A percentile compares a stretch with the other conserved stretches of the same genome.
phyloP scores from a whole-genome alignment of 1,140 invertebrate genomes.

The Limonius californicus region DNA sequence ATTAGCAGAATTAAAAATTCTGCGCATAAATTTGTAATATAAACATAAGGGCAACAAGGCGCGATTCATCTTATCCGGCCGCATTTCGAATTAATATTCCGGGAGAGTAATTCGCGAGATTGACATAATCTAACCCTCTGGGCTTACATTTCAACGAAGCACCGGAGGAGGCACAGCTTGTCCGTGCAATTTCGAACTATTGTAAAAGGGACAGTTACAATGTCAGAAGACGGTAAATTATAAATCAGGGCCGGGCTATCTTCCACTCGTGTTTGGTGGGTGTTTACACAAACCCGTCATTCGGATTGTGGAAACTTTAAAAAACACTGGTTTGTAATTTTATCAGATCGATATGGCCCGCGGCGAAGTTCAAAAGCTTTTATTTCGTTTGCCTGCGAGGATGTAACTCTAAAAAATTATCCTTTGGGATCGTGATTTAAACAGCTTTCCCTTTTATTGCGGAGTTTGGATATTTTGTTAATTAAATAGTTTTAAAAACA shows the following conservation, averaged over 20 bases:
- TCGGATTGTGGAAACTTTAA: too few relatives aligned
- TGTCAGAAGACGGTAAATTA: not conserved
- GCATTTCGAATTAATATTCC: not conserved
- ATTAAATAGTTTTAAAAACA: too few relatives aligned
- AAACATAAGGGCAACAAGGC: not conserved
- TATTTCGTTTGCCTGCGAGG: too few relatives aligned
- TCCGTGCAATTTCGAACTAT: not conserved
- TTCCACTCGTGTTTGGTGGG: too few relatives aligned
- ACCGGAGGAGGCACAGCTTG: not conserved
- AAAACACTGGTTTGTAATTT: too few relatives aligned
- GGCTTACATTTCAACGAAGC: not conserved
- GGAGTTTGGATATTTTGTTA: too few relatives aligned
- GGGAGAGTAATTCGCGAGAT: constrained; percentile 1
- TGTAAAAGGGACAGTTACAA: not conserved
- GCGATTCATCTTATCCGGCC: not conserved
- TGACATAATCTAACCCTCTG: constrained; percentile 1
- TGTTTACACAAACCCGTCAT: too few relatives aligned
- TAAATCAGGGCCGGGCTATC: not conserved
- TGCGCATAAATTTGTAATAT: not conserved
- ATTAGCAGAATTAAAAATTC: not conserved
- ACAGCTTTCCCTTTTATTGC: too few relatives aligned
- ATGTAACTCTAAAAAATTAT: too few relatives aligned
- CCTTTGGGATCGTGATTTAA: too few relatives aligned
- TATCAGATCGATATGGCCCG: too few relatives aligned
- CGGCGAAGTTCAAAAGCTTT: too few relatives aligned